These are phyloP conservation scores for Rhynchophorus ferrugineus DNA, from an alignment of 1,140 invertebrate species.

Conservation along the genomic window DNA sequence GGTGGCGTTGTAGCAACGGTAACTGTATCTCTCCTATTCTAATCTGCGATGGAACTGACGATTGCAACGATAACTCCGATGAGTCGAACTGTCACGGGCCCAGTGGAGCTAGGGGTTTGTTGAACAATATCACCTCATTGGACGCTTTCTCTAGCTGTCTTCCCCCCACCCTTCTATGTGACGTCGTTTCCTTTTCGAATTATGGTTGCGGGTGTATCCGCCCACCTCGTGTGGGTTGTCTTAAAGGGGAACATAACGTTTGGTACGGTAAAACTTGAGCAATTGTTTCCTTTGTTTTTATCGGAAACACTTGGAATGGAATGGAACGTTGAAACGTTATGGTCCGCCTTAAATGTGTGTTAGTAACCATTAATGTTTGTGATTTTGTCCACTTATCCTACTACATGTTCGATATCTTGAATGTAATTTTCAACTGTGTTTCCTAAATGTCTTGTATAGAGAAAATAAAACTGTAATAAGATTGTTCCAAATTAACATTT, in stretches of 20 bases:
- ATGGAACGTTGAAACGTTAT: not conserved
- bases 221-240: not conserved
- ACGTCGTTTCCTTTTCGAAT: conserved; percentile 7
- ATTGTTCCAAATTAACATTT: too few relatives aligned
- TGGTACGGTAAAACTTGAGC: not conserved
- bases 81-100: conserved; percentile 54
- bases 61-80: conserved; percentile 66
- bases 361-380: conserved; percentile 1
- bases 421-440: not conserved
- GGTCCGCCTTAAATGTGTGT: not conserved
- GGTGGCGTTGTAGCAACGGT: conserved; percentile 54
- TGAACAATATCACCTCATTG: conserved; percentile 8
- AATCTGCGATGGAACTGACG: conserved; percentile 59
- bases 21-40: conserved; percentile 54
- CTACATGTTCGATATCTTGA: not conserved
- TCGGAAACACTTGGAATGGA: too few relatives aligned
- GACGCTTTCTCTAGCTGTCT: conserved; percentile 17
- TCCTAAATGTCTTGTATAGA: too few relatives aligned
- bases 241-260: not conserved
- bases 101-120: conserved; percentile 38
- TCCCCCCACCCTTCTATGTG: conserved; percentile 2
- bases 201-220: conserved; percentile 16
- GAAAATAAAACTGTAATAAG: too few relatives aligned
- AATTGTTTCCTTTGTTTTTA: not conserved
- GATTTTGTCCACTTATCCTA: not conserved